Conservation (phyloP, 1,140 invertebrate genomes). For the Cherax destructor region DNA sequence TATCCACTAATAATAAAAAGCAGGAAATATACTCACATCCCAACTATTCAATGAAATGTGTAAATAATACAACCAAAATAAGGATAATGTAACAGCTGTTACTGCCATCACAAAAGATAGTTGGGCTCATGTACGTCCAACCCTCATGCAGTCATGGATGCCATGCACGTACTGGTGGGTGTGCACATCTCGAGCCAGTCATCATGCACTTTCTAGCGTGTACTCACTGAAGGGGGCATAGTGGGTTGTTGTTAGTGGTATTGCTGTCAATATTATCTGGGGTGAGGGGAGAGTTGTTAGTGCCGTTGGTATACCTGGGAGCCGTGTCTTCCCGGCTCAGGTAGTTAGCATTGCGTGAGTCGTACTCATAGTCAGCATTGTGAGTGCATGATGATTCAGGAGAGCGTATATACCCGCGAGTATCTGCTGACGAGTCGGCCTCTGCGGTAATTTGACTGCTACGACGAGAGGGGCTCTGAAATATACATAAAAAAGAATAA, state of each 20-base stretch:
- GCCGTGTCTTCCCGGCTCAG: slow-evolving; percentile 64
- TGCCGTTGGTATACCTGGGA: slow-evolving; percentile 60
- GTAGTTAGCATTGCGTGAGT: slow-evolving; percentile 67
- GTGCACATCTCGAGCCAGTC: neutral
- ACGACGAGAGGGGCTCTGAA: slow-evolving; percentile 58
- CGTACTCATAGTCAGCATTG: slow-evolving; percentile 57
- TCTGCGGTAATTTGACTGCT: slow-evolving; percentile 32
- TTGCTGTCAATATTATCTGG: slow-evolving; percentile 44
- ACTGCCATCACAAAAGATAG: neutral
- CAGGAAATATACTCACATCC: no score
- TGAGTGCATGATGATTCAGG: slow-evolving; percentile 47
- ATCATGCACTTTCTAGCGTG: slow-evolving; percentile 32
- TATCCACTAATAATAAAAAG: no score
- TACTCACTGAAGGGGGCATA: slow-evolving; percentile 62
- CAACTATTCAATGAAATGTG: neutral
- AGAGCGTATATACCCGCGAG: slow-evolving; percentile 59
- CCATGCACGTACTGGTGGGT: slow-evolving; percentile 11
- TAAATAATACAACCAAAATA: neutral
- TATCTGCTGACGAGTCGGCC: slow-evolving; percentile 33
- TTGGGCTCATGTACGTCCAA: neutral
- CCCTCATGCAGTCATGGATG: slow-evolving; percentile 28
- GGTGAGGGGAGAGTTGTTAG: slow-evolving; percentile 50
- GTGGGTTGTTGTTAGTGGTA: slow-evolving; percentile 53
- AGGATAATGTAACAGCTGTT: neutral
- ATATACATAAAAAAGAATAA: neutral